Base-by-base conservation (phyloP, 2,888 invertebrate species). In the Phrixothrix hirtus region DNA sequence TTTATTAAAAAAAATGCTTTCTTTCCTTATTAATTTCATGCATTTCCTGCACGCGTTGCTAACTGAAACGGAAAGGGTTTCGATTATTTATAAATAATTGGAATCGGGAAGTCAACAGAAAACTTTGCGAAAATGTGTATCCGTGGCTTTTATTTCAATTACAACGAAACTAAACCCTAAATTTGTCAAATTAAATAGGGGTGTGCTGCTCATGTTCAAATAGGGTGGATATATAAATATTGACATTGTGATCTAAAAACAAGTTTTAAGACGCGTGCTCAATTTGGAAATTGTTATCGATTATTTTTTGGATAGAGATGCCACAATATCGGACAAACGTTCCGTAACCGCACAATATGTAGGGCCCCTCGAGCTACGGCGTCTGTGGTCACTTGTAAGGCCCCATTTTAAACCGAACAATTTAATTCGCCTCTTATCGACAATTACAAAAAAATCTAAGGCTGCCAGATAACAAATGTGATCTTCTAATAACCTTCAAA, bases 221-320 rank as follows among this genome's bases (percentile, higher is more conserved):
- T 51, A 49, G 52, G 57, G 59, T 51, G 55, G 49, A 47, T 51
- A 44, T 49, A 54, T 45, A 57, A 61, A 61, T 61, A 61, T 61
- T 61, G 57, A 58, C 60, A 52, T 44, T 47, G 38, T 39, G 46
- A 45, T 55, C 59, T 59, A 59, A 58, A 59, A 60, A 56, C 39
- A 55, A n/a, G 36, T 55, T 58, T 58, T 60, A 54, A 56, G 49
- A 41, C 43, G 45, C 45, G 48, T 35, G 44, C 35, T 52, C 52
- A 55, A 58, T 58, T 55, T 52, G 55, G 46, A 55, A 58, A 58
- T 55, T 46, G 52, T 49, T 57, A 59, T 59, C 49, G 59, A 59
- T 59, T 59, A 44, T 45, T 38, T 34, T 41, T 32, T 26, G n/a
- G 21, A n/a, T n/a, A n/a, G n/a, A n/a, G n/a, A n/a, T n/a, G n/a